Percentiles rank a stretch among this genome's conserved stretches.
These are phyloP conservation scores for Strongylocentrotus purpuratus DNA, from an alignment of 35 echinoderm and acorn worm species.

Conservation along the genomic window DNA sequence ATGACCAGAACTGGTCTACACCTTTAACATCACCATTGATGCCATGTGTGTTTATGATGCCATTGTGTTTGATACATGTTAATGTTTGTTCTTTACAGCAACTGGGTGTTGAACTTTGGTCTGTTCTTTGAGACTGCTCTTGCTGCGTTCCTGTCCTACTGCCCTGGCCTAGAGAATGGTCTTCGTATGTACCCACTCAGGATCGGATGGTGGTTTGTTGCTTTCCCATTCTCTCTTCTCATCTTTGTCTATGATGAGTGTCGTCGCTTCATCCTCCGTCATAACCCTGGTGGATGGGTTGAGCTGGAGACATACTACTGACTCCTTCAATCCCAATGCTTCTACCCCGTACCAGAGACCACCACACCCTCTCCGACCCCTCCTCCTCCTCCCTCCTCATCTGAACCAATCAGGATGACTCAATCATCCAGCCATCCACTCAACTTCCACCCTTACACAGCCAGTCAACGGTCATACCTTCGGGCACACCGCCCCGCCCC, in stretches of 20 bases:
- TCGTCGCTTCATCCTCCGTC: conserved; percentile 88
- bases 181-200: conserved; percentile 98
- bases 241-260: conserved; percentile 99
- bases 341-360: background rate
- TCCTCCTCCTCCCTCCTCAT: background rate
- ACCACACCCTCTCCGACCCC: background rate
- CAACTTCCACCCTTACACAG: conserved; percentile 10
- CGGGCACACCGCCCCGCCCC: background rate
- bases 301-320: conserved; percentile 97
- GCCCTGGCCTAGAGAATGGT: conserved; percentile 93
- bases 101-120: conserved; percentile 97
- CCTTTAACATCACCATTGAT: too few species aligned
- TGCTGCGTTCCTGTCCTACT: conserved; percentile 96
- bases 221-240: conserved; percentile 86
- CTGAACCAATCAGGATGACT: background rate
- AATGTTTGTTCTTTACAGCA: conserved; percentile 56
- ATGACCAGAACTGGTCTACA: too few species aligned
- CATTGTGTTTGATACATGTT: background rate
- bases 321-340: conserved; percentile 42
- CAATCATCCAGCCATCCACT: background rate
- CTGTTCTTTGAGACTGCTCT: conserved; percentile 95
- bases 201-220: conserved; percentile 85
- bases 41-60: too few species aligned
- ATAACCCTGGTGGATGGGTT: conserved; percentile 91
- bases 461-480: background rate